A percentile compares a stretch with the other conserved stretches of the same genome.
Evolutionary conservation across 2,797 vertebrate genomes (phyloP).

Genomic region (Sebastes hopkinsi): DNA sequence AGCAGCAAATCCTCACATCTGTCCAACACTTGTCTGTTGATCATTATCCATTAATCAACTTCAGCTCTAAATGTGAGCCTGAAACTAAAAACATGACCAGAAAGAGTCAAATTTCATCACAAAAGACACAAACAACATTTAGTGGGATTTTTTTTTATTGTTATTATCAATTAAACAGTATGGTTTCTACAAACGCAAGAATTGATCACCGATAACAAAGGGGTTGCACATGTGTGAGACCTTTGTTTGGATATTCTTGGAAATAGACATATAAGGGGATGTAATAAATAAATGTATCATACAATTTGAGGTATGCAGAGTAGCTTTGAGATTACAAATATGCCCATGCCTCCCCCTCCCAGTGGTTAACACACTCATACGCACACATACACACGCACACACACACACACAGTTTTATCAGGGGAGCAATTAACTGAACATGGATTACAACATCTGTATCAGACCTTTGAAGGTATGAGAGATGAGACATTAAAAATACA

Average conservation of each 20-base stretch:
- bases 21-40: neutral
- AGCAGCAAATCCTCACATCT: neutral
- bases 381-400: conserved; percentile 2
- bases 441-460: conserved; percentile 57
- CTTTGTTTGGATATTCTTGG: conserved; percentile 71
- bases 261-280: conserved; percentile 71
- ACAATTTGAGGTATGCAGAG: conserved; percentile 82
- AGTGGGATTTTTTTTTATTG: conserved; percentile 62
- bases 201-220: conserved; percentile 79
- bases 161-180: conserved; percentile 78
- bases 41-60: neutral
- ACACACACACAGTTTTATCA: conserved; percentile 46
- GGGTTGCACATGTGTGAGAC: conserved; percentile 74
- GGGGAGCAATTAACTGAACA: conserved; percentile 47
- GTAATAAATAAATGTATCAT: conserved; percentile 77
- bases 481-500: conserved; percentile 48
- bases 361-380: conserved; percentile 24
- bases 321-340: conserved; percentile 74
- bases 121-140: conserved; percentile 18
- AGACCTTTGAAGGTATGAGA: conserved; percentile 31
- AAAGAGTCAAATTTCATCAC: neutral
- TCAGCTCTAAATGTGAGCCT: neutral
- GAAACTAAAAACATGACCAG: neutral
- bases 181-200: conserved; percentile 80
- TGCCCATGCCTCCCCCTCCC: conserved; percentile 32